Evolutionary conservation across 2,888 invertebrate species (phyloP), one percentile per base, ranked within the genome.

Genomic region (Noctua fimbriata): DNA sequence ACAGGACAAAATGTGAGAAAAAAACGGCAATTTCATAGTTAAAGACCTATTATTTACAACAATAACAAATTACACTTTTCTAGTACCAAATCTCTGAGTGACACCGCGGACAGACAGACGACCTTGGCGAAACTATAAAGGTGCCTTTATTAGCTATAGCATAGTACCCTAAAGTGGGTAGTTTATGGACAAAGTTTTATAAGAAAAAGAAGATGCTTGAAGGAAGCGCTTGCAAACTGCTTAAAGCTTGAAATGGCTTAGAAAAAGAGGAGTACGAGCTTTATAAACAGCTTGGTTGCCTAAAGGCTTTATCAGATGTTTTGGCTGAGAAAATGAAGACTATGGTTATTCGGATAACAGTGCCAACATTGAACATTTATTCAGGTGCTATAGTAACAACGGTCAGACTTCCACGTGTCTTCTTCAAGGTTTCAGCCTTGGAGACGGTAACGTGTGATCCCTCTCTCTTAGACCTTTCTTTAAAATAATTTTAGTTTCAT

Each of bases 271-370:
- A 55, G 0, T 10, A 63, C 9, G 12, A 36, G n/a, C n/a, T 63
- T 63, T 36, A 73, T 82, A 16, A 81, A 82, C n/a, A 60, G 49
- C 36, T 6, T 47, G 36, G 28, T 28, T 72, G 28, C 21, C 16
- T 41, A 9, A n/a, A 49, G 49, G 14, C 21, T 60, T 63, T 76
- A 82, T 55, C 47, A 12, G 58, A 75, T 83, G 49, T 21, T 58
- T 24, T 32, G 12, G 0, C 24, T 28, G 44, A 74, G 7, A 41
- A 41, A 4, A 18, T 24, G 32, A 67, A 58, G 66, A 41, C 49
- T 58, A 58, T 21, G 7, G 55, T n/a, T n/a, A n/a, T n/a, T 58
- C 32, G 4, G 14, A 18, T 78, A 21, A 52, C 44, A 21, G 49
- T 21, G 41, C 49, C 49, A n/a, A 83, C 14, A 66, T 65, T n/a